Conservation (phyloP, 2,113 vertebrate species). For the Eira barbara region DNA sequence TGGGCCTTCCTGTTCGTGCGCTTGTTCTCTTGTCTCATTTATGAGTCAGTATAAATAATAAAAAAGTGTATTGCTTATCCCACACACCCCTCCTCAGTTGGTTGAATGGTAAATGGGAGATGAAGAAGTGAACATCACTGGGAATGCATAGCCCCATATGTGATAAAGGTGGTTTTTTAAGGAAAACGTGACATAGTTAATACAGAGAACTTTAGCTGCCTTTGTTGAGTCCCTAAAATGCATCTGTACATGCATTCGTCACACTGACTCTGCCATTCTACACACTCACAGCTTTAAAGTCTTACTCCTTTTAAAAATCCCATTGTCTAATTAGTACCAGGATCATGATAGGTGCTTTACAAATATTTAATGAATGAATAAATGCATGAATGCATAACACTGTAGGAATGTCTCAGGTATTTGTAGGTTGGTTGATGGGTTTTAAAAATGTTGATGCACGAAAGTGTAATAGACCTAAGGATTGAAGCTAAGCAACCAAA, state of each 20-base stretch:
- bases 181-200: not conserved
- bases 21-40: slow-evolving; percentile 45
- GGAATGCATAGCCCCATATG: not conserved
- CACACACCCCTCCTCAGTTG: not conserved
- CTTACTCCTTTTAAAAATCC: not conserved
- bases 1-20: slow-evolving; percentile 31
- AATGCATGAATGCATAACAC: not conserved
- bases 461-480: not conserved
- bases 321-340: not conserved
- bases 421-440: not conserved
- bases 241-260: not conserved
- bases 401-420: not conserved
- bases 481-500: not conserved
- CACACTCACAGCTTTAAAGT: not conserved
- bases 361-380: slow-evolving; percentile 25
- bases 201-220: not conserved
- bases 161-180: not conserved
- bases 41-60: slow-evolving; percentile 66
- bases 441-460: slow-evolving; percentile 7
- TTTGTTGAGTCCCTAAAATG: not conserved
- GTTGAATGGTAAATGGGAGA: not conserved
- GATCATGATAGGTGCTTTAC: not conserved
- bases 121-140: not conserved
- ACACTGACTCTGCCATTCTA: not conserved
- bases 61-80: not conserved